These are phyloP conservation scores for Ceuthmochares aereus DNA, from an alignment of 2,113 vertebrate genomes.

Conservation along the genomic window DNA sequence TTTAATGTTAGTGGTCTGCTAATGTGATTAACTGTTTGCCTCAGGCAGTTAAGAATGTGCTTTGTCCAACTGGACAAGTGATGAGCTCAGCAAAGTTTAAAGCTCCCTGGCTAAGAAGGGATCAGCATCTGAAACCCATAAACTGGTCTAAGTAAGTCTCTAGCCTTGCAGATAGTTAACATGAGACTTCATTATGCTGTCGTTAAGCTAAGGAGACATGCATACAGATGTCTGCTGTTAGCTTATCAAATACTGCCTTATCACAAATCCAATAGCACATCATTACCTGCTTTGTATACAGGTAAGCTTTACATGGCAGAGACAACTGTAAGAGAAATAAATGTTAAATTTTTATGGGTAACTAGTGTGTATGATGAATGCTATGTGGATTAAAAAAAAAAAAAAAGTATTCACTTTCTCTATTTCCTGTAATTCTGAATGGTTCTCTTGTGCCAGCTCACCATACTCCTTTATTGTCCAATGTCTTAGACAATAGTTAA, in stretches of 20 bases:
- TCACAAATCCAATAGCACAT: background rate
- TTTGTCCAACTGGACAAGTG: constrained; percentile 77
- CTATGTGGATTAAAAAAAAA: background rate
- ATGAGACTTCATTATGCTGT: background rate
- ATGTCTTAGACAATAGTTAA: background rate
- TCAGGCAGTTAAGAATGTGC: constrained; percentile 69
- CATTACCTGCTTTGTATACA: background rate
- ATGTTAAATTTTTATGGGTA: background rate
- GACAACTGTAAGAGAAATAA: background rate
- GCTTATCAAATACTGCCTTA: background rate
- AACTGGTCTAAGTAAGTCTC: background rate
- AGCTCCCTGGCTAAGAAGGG: constrained; percentile 67
- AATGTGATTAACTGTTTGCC: constrained; percentile 74
- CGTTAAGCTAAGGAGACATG: background rate
- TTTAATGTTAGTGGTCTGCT: constrained; percentile 48
- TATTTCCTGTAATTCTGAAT: background rate
- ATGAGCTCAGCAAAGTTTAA: constrained; percentile 72
- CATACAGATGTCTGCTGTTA: background rate
- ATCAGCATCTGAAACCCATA: constrained; percentile 58
- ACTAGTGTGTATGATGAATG: background rate
- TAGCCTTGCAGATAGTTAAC: background rate
- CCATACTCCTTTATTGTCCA: background rate
- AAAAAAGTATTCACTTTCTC: background rate
- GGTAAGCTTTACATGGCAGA: background rate
- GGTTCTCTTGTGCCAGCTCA: background rate